A percentile compares a stretch with the other conserved stretches of the same genome.
phyloP scores from a whole-genome alignment of 1,140 invertebrate genomes.

The Hormaphis cornu region DNA sequence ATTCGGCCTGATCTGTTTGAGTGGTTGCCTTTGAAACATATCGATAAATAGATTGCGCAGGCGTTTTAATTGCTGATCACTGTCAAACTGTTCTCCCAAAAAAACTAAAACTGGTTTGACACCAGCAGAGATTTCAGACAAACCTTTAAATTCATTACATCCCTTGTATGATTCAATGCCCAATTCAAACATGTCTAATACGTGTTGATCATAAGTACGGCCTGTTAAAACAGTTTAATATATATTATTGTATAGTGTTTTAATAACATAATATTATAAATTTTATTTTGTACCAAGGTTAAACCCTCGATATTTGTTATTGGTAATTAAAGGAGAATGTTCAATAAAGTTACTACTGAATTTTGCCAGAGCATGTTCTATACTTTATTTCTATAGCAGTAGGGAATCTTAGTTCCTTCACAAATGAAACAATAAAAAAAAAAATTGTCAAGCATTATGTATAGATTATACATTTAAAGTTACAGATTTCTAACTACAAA shows the following conservation, averaged over 20 bases:
- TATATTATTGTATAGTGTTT: background rate
- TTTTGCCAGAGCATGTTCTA: too few relatives aligned
- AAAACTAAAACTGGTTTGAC: slow-evolving; percentile 89
- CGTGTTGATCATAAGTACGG: slow-evolving; percentile 75
- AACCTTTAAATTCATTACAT: slow-evolving; percentile 65
- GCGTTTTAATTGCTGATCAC: slow-evolving; percentile 64
- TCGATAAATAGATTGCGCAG: slow-evolving; percentile 85
- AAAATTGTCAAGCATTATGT: too few relatives aligned
- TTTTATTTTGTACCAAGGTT: too few relatives aligned
- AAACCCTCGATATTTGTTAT: too few relatives aligned
- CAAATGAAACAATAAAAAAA: too few relatives aligned
- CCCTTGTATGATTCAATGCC: slow-evolving; percentile 74
- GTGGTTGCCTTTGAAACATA: slow-evolving; percentile 79
- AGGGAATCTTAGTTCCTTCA: too few relatives aligned
- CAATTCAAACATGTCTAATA: slow-evolving; percentile 95
- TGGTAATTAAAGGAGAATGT: too few relatives aligned
- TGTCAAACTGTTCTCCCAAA: slow-evolving; percentile 84
- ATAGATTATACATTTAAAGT: too few relatives aligned
- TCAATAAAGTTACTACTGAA: too few relatives aligned
- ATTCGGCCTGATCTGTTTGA: slow-evolving; percentile 70
- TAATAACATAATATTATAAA: too few relatives aligned
- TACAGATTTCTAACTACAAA: too few relatives aligned
- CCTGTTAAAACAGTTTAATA: slow-evolving; percentile 44
- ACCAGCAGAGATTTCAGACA: slow-evolving; percentile 65
- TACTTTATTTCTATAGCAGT: too few relatives aligned